Conservation (phyloP, 2,797 vertebrate species). For the Poeciliopsis turneri region DNA sequence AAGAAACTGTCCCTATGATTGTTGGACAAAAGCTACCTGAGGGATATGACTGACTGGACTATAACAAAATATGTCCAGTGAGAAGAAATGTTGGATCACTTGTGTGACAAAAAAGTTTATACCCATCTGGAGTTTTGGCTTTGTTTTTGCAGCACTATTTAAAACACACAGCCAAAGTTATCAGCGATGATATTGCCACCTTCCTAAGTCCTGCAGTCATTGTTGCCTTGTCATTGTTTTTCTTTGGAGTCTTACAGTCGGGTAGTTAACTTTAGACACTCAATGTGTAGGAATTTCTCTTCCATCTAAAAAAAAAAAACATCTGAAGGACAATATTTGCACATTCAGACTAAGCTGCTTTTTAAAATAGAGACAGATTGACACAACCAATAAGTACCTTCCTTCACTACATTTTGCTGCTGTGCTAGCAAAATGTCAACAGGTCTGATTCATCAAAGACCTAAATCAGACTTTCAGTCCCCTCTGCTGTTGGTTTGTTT, state of each 20-base stretch:
- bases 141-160: not conserved
- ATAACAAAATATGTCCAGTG: slow-evolving; percentile 53
- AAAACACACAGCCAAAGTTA: not conserved
- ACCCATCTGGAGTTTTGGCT: not conserved
- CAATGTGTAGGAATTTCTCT: not conserved
- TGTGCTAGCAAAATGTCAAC: not conserved
- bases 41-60: slow-evolving; percentile 59
- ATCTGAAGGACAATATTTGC: not conserved
- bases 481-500: not conserved
- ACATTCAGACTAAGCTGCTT: not conserved
- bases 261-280: too few species aligned
- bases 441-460: not conserved
- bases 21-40: slow-evolving; percentile 56
- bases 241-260: not conserved
- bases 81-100: slow-evolving; percentile 38
- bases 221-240: not conserved
- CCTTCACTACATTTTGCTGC: not conserved
- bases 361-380: not conserved
- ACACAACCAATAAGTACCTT: not conserved
- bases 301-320: not conserved
- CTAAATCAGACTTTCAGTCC: not conserved
- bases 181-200: not conserved
- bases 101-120: slow-evolving; percentile 29
- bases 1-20: slow-evolving; percentile 70
- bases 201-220: not conserved